Evolutionary conservation across 2,888 invertebrate genomes (phyloP).

Genomic region (Sisyra nigra): DNA sequence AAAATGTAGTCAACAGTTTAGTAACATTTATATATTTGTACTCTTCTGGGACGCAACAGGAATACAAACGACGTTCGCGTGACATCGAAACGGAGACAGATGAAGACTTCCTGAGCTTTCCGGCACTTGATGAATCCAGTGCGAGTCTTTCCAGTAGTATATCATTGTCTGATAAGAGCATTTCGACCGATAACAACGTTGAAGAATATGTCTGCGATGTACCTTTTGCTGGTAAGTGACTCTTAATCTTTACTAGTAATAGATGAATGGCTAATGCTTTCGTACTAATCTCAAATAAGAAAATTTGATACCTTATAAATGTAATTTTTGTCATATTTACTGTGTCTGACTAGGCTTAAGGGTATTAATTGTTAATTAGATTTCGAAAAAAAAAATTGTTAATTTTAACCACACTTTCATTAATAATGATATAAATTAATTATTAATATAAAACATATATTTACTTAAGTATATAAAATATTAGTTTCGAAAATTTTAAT

Average conservation of each 20-base stretch:
- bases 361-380: too few relatives aligned
- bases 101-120: conserved; percentile 32
- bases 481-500: too few relatives aligned
- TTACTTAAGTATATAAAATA: too few relatives aligned
- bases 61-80: conserved; percentile 68
- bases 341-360: too few relatives aligned
- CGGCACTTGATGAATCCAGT: conserved; percentile 40
- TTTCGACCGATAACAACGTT: conserved; percentile 65
- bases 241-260: not conserved
- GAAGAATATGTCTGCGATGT: conserved; percentile 75
- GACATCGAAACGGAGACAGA: conserved; percentile 76
- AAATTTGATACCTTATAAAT: too few relatives aligned
- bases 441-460: too few relatives aligned
- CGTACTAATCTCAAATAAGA: too few relatives aligned
- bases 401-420: too few relatives aligned
- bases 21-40: conserved; percentile 6
- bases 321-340: too few relatives aligned
- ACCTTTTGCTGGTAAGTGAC: conserved; percentile 67
- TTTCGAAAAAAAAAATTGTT: too few relatives aligned
- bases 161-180: conserved; percentile 56
- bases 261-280: too few relatives aligned
- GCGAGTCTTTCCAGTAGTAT: conserved; percentile 59
- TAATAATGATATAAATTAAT: too few relatives aligned
- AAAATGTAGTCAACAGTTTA: conserved; percentile 5
- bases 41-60: conserved; percentile 30